Evolutionary conservation across 2,797 vertebrate species (phyloP), one percentile per base, ranked within the genome.

Genomic region (Melanotaenia trifasciata): DNA sequence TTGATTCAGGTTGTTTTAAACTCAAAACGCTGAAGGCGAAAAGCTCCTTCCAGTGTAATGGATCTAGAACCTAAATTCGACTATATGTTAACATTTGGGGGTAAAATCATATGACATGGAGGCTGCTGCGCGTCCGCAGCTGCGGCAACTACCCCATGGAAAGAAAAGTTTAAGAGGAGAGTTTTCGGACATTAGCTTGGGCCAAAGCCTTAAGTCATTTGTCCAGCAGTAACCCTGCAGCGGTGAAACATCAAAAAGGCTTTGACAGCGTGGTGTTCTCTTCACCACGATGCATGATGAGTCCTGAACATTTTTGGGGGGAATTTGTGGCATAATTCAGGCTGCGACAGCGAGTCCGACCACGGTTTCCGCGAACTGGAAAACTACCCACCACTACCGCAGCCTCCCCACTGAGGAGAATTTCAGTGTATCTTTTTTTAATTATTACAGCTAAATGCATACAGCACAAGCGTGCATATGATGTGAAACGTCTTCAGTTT

Each of bases 181-280:
- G 64, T 24, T 81, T 79, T 67, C 28, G n/a, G 28, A 78, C 60
- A 33, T 13, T 59, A 35, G 63, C 47, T 40, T 51, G 54, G 24
- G 51, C 56, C 47, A 22, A 38, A 45, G 59, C 63, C 59, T 70
- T 60, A n/a, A 80, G 63, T 76, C 26, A 78, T 78, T 74, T 88
- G 88, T 71, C 84, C 84, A 68, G 65, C n/a, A 83, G 82, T 92
- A 92, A 92, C 90, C 89, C 85, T 65, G 67, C 28, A 38, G 33
- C 43, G n/a, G 24, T 45, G 35, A 75, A 84, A 67, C 79, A 78
- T 76, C 56, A 72, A 40, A 64, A 58, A 74, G 24, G 43, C 70
- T 71, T 6, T 83, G 84, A 90, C 83, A 91, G 79, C 80, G 7
- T 40, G 78, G 81, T 74, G 83, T 60, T 53, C 76, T 65, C 74